Percentiles rank a stretch among this genome's conserved stretches.
Conservation (phyloP, 2,113 vertebrate species). For the Lampris incognitus region DNA sequence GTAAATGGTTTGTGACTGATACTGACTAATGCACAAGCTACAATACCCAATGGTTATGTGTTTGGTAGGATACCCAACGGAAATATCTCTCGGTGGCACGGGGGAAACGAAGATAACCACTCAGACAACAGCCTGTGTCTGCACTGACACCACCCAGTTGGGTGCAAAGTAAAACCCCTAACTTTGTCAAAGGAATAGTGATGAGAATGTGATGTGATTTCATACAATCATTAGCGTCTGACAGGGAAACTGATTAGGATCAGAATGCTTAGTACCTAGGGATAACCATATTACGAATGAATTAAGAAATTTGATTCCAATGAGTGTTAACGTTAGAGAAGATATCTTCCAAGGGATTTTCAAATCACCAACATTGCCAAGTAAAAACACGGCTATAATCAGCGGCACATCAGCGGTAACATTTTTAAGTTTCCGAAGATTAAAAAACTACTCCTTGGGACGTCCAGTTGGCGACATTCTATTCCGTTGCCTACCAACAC, state of each 20-base stretch:
- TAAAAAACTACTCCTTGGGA: slow-evolving; percentile 12
- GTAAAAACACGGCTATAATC: slow-evolving; percentile 48
- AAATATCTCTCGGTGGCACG: slow-evolving; percentile 60
- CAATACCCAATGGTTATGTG: slow-evolving; percentile 69
- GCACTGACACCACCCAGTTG: slow-evolving; percentile 10
- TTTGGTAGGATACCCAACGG: slow-evolving; percentile 40
- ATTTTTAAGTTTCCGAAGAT: slow-evolving; percentile 43
- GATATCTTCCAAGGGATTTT: slow-evolving; percentile 37
- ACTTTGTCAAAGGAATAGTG: slow-evolving; percentile 12
- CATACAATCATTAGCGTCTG: slow-evolving; percentile 20
- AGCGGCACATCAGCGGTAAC: slow-evolving; percentile 36
- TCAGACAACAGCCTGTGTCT: slow-evolving; percentile 52
- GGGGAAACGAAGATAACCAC: slow-evolving; percentile 29
- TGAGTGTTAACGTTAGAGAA: slow-evolving; percentile 42
- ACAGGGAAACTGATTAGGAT: slow-evolving; percentile 38
- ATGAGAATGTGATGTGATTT: slow-evolving; percentile 24
- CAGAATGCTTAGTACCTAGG: not conserved
- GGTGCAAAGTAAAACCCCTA: slow-evolving; percentile 1
- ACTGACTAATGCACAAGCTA: slow-evolving; percentile 73
- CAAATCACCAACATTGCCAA: slow-evolving; percentile 38
- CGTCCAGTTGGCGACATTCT: too few species aligned
- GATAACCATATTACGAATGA: not conserved
- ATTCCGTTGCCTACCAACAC: too few species aligned
- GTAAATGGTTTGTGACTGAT: slow-evolving; percentile 78
- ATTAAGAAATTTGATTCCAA: slow-evolving; percentile 33